phyloP scores from a whole-genome alignment of 2,888 invertebrate genomes.

The Parthenolecanium corni region DNA sequence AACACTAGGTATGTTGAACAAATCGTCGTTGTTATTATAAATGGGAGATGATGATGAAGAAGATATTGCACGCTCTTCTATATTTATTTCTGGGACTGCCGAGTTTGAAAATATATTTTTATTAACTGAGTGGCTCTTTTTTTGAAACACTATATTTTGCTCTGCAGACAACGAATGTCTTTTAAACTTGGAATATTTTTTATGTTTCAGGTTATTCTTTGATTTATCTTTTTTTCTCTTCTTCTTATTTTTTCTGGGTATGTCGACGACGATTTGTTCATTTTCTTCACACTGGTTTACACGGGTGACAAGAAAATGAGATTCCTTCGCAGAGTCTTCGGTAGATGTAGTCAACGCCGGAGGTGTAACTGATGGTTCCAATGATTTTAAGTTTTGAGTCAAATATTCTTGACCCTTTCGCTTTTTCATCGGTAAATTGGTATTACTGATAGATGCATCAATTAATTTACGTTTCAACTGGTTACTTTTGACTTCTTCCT shows the following conservation, averaged over 20 bases:
- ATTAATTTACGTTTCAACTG: slow-evolving; percentile 1
- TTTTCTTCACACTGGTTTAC: too few species aligned
- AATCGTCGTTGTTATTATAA: neutral
- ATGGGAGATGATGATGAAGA: too few species aligned
- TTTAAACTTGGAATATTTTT: neutral
- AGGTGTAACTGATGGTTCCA: neutral
- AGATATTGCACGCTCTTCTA: too few species aligned
- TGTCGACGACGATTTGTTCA: neutral
- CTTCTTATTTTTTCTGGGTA: neutral
- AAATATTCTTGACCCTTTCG: slow-evolving; percentile 8
- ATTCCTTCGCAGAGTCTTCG: neutral
- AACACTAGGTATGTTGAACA: slow-evolving; percentile 14
- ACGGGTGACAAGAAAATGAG: too few species aligned
- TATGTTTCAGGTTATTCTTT: neutral
- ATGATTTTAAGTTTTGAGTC: neutral
- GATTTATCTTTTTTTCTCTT: slow-evolving; percentile 16
- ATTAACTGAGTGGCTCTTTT: too few species aligned
- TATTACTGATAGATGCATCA: neutral
- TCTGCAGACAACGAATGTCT: neutral
- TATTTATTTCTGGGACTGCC: too few species aligned
- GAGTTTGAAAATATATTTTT: too few species aligned
- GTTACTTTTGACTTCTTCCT: too few species aligned
- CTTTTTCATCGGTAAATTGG: slow-evolving; percentile 21
- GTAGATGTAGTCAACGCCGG: neutral
- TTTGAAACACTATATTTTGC: too few species aligned